Evolutionary conservation across 2,888 invertebrate species (phyloP).

Genomic region (Dioctria rufipes): DNA sequence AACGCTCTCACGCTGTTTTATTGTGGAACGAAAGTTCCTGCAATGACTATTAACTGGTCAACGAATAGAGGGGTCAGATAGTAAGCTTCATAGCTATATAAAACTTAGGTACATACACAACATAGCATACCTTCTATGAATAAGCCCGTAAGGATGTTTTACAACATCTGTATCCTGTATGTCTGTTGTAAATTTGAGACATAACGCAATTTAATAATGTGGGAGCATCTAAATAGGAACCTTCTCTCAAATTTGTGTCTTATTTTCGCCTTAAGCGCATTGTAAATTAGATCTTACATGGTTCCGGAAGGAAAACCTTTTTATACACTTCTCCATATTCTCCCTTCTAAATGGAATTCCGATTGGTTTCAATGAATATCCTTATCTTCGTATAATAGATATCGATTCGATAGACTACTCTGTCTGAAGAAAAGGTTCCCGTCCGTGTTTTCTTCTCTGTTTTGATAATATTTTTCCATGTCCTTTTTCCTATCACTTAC

Average conservation of each 20-base stretch:
- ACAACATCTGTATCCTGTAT: neutral
- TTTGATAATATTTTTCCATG: neutral
- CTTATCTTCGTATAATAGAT: neutral
- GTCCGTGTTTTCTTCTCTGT: neutral
- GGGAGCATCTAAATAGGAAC: constrained; percentile 34
- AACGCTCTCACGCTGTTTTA: neutral
- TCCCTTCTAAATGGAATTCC: neutral
- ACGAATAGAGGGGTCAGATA: too few species aligned
- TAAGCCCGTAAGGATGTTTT: too few species aligned
- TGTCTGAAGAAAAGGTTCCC: neutral
- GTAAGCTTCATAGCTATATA: too few species aligned
- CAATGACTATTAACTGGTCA: neutral
- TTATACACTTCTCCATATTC: constrained; percentile 21
- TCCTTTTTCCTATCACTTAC: neutral
- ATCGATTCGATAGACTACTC: neutral
- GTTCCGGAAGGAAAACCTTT: constrained; percentile 11
- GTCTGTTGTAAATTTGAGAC: constrained; percentile 3
- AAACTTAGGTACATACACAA: too few species aligned
- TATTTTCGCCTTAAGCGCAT: constrained; percentile 1
- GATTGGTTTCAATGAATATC: constrained; percentile 1
- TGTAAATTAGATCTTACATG: neutral
- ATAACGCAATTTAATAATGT: constrained; percentile 36
- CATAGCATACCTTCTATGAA: too few species aligned
- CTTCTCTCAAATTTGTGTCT: constrained; percentile 27
- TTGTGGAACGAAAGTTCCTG: neutral